These are phyloP conservation scores for Euura lappo DNA, from an alignment of 1,140 invertebrate genomes.

Conservation along the genomic window DNA sequence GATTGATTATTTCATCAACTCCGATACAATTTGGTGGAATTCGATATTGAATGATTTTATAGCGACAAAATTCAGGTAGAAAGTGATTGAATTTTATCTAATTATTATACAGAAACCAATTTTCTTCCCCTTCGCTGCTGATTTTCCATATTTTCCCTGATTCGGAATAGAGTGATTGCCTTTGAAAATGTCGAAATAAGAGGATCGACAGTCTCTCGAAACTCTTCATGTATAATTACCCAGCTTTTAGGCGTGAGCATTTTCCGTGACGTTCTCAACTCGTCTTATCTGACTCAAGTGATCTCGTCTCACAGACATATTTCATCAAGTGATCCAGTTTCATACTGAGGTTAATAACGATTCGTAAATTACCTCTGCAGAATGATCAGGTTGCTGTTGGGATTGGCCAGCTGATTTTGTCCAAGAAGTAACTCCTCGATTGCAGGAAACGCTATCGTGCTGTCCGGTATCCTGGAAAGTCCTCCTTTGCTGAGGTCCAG, in stretches of 20 bases:
- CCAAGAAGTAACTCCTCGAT: slow-evolving; percentile 64
- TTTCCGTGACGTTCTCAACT: not conserved
- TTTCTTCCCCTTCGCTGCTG: too few relatives aligned
- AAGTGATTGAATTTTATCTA: too few relatives aligned
- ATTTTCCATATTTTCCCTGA: too few relatives aligned
- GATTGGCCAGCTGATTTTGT: slow-evolving; percentile 58
- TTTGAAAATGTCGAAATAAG: too few relatives aligned
- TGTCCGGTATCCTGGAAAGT: slow-evolving; percentile 52
- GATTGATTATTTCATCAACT: too few relatives aligned
- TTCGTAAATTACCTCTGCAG: slow-evolving; percentile 43
- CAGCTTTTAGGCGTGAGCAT: not conserved
- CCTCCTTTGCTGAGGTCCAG: slow-evolving; percentile 57
- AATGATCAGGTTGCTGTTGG: slow-evolving; percentile 48
- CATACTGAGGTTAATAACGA: too few relatives aligned
- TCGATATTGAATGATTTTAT: too few relatives aligned
- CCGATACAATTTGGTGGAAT: too few relatives aligned
- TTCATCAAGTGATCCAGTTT: too few relatives aligned
- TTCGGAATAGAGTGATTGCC: too few relatives aligned
- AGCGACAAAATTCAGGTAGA: not conserved
- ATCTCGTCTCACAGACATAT: not conserved
- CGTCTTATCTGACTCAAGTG: not conserved
- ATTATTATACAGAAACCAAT: not conserved
- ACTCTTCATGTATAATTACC: not conserved
- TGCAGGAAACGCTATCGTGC: slow-evolving; percentile 47
- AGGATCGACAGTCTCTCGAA: too few relatives aligned